A percentile compares a stretch with the other conserved stretches of the same genome.
Evolutionary conservation across 2,113 vertebrate species (phyloP).

Genomic region (Mastomys natalensis): DNA sequence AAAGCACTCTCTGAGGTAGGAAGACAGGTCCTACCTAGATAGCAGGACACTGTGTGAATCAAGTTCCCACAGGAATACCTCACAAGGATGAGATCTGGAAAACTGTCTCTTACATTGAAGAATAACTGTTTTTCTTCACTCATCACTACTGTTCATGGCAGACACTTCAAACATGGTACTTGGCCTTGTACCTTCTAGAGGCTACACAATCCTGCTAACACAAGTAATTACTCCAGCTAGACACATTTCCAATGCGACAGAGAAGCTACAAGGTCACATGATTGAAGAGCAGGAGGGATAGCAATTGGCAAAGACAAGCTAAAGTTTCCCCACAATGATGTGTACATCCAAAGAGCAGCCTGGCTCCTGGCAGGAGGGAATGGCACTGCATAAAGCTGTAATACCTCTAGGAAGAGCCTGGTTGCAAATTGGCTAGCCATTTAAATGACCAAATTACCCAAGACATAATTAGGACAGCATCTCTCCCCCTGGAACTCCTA

Average conservation of each 20-base stretch:
- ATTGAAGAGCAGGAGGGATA: neutral
- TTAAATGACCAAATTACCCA: conserved; percentile 77
- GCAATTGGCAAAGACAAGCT: neutral
- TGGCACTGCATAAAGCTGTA: conserved; percentile 35
- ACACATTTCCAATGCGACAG: conserved; percentile 65
- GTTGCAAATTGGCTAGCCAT: conserved; percentile 74
- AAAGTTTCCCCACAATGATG: neutral
- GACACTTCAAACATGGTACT: neutral
- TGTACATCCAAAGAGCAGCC: neutral
- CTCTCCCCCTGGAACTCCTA: conserved; percentile 64
- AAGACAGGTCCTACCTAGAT: neutral
- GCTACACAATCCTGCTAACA: conserved; percentile 43
- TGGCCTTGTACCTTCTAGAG: conserved; percentile 51
- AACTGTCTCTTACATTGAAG: neutral
- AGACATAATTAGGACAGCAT: conserved; percentile 77
- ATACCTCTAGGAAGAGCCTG: conserved; percentile 50
- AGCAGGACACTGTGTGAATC: neutral
- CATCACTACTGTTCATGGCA: neutral
- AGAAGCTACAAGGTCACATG: conserved; percentile 46
- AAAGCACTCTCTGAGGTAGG: neutral
- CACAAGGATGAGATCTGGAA: neutral
- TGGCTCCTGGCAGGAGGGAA: conserved; percentile 13
- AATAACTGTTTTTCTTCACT: neutral
- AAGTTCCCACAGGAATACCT: neutral
- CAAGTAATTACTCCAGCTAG: conserved; percentile 37